A percentile compares a stretch with the other conserved stretches of the same genome.
phyloP scores from a whole-genome alignment of 37 sponge, comb jelly and placozoan species.

The Bolinopsis microptera region DNA sequence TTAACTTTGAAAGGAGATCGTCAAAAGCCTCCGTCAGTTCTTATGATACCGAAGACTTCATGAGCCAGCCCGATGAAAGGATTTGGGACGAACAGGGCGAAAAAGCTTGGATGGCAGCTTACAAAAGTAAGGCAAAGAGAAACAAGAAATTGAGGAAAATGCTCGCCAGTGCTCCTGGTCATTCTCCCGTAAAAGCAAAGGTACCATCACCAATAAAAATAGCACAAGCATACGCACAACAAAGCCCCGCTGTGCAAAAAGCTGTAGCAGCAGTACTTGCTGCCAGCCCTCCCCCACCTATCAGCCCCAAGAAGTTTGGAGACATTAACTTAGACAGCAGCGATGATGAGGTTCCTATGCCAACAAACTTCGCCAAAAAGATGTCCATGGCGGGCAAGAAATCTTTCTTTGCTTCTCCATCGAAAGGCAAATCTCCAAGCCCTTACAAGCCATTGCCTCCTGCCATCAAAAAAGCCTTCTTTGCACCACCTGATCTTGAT shows the following conservation, averaged over 20 bases:
- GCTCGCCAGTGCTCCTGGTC: not conserved
- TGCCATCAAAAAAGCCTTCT: slow-evolving; percentile 47
- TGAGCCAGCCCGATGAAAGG: not conserved
- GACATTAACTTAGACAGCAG: slow-evolving; percentile 27
- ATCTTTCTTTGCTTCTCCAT: slow-evolving; percentile 6
- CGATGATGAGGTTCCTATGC: slow-evolving; percentile 24
- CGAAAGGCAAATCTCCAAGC: not conserved
- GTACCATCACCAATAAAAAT: slow-evolving; percentile 28
- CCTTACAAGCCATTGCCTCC: not conserved
- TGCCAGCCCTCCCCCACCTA: not conserved
- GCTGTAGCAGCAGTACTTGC: slow-evolving; percentile 12
- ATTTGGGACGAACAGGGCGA: slow-evolving; percentile 4
- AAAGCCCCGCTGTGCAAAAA: slow-evolving; percentile 7
- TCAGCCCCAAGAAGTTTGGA: slow-evolving; percentile 50
- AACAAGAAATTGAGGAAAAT: slow-evolving; percentile 56
- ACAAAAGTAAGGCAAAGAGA: not conserved
- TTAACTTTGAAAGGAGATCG: not conserved
- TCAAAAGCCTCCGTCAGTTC: slow-evolving; percentile 1
- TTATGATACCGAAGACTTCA: slow-evolving; percentile 54
- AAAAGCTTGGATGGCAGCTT: not conserved
- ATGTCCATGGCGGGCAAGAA: slow-evolving; percentile 12
- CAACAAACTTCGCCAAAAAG: not conserved
- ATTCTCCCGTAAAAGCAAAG: slow-evolving; percentile 44
- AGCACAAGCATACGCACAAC: not conserved
- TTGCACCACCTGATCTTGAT: not conserved